These are phyloP conservation scores for Hippocampus mohnikei DNA, from an alignment of 2,113 vertebrate species.

Conservation along the genomic window DNA sequence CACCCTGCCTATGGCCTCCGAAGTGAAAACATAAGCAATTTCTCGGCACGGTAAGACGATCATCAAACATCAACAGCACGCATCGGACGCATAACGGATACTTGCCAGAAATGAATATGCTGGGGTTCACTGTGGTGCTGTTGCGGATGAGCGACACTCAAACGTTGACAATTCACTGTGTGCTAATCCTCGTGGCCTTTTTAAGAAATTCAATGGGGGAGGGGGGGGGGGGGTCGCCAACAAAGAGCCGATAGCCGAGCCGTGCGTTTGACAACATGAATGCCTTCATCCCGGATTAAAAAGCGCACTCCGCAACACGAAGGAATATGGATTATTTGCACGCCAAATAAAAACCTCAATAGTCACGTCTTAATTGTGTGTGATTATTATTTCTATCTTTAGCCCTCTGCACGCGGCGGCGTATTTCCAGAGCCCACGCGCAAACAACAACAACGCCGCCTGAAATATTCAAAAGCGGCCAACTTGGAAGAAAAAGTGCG, in stretches of 20 bases:
- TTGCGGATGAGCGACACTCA: neutral
- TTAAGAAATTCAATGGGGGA: neutral
- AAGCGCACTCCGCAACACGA: constrained; percentile 24
- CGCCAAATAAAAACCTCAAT: constrained; percentile 19
- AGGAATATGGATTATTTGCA: constrained; percentile 38
- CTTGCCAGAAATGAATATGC: neutral
- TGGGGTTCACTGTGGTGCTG: neutral
- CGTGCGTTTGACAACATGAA: constrained; percentile 29
- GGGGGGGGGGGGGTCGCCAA: neutral
- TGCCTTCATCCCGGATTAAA: constrained; percentile 50
- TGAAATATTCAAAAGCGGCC: constrained; percentile 18
- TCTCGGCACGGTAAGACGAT: neutral
- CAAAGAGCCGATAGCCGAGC: neutral
- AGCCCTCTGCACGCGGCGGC: neutral
- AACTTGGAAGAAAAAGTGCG: constrained; percentile 17
- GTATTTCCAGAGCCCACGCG: neutral
- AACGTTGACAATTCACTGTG: neutral
- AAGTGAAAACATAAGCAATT: too few species aligned
- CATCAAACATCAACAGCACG: neutral
- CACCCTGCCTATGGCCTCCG: too few species aligned
- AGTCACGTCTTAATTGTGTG: constrained; percentile 14
- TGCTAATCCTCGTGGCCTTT: neutral
- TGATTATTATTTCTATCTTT: constrained; percentile 8
- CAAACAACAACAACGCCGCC: constrained; percentile 18
- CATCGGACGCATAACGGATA: neutral